Base-by-base conservation (phyloP, 2,113 vertebrate genomes). In the Cacatua alba region DNA sequence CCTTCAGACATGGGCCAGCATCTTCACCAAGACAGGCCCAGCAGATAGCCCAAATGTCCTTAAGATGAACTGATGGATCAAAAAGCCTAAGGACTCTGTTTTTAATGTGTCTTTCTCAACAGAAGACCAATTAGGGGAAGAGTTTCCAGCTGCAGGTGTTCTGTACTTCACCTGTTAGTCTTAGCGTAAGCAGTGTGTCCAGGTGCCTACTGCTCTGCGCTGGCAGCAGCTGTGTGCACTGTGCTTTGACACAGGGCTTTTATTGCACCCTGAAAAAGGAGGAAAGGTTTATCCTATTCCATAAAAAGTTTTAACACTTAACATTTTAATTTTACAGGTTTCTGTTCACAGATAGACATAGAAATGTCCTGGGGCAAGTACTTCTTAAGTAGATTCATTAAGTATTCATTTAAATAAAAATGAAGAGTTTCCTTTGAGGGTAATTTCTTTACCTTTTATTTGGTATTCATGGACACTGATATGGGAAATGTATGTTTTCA, bases 381-480 rank as follows among this genome's bases (percentile, higher is more conserved):
- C 57, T 84, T 67, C 80, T 84, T 86, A 93, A 93, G 70, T 82
- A 91, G 86, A 76, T 96, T 93, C 82, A 86, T 96, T 93, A 94
- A 69, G 48, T 77, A 90, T 94, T 94, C 57, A 86, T 93, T 96
- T 92, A 96, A 95, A 86, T 87, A 94, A 95, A 95, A 96, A 72
- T 81, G 65, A 95, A 84, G 72, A 17, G 21, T 79, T 96, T 95
- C 85, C 77, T 93, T 91, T 0, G n/a, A 93, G 90, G 69, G 17
- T 33, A 82, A 69, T 95, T 95, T 76, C 87, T 91, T 82, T 91
- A 67, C 70, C 35, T 95, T 95, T 79, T 86, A 88, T 81, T 83
- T 75, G 55, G 26, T 90, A 81, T 90, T 92, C 92, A 76, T 64
- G 76, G 95, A 48, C 46, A 41, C 9, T 31, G 81, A 59, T 78